Base-by-base conservation (phyloP, 2,797 vertebrate species). In the Peromyscus melanophrys region DNA sequence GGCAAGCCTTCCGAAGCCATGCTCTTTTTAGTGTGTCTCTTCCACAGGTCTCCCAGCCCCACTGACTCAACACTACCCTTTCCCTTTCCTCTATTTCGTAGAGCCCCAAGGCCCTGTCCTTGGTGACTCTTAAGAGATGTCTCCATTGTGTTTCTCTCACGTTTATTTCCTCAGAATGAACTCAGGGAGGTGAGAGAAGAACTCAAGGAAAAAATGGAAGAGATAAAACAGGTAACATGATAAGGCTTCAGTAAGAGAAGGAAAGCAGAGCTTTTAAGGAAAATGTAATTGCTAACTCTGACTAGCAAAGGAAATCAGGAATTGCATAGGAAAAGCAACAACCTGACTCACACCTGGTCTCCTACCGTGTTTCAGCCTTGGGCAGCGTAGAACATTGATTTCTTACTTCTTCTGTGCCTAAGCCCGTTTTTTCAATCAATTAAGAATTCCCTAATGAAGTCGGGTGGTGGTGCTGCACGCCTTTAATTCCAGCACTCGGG, bases 201-300 rank as follows among this genome's bases (percentile, higher is more conserved):
- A 40, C 98, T 98, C 91, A 97, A 97, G 81, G 97, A 97, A 81
- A 98, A 98, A 89, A 97, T 98, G 96, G 96, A 97, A 34, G 98
- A 97, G 92, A 97, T 97, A 78, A 97, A 97, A 37, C 97, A 98
- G 98, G 97, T 98, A 95, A 97, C 1, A 23, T 11, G 13, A 55
- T 27, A 75, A 65, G 29, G 49, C 25, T 77, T 85, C 17, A 6
- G 25, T 16, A 43, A 27, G 84, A 37, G 40, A 37, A 0, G 46
- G 17, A n/a, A 75, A 82, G 52, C 7, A 49, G 2, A 16, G 73
- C 81, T 75, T 59, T 59, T 17, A 1, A 27, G 67, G 61, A 61
- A 84, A 80, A 83, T 16, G 37, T 19, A 57, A 19, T 13, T 5
- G 19, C 31, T 67, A 21, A 49, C n/a, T 57, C 25, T 43, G 83